These are phyloP conservation scores for Aphelinus atriplicis DNA, from an alignment of 1,140 invertebrate species.

Conservation along the genomic window DNA sequence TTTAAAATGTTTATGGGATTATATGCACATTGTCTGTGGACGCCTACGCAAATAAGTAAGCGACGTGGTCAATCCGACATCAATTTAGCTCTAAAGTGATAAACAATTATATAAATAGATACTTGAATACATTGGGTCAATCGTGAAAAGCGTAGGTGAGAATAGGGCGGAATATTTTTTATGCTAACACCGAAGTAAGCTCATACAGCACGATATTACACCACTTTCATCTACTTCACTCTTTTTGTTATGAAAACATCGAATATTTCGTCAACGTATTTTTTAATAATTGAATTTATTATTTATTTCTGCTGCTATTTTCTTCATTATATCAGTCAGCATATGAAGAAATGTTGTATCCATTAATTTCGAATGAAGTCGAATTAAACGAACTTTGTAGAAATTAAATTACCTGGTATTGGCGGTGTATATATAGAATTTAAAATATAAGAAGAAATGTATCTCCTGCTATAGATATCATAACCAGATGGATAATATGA, in stretches of 20 bases:
- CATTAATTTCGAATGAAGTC: too few relatives aligned
- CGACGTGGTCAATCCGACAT: not conserved
- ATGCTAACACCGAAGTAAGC: not conserved
- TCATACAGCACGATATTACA: not conserved
- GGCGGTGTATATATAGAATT: too few relatives aligned
- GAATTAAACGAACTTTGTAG: too few relatives aligned
- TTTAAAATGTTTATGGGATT: not conserved
- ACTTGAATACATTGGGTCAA: not conserved
- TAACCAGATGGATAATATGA: too few relatives aligned
- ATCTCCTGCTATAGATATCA: too few relatives aligned
- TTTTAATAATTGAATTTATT: not conserved
- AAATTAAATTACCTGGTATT: too few relatives aligned
- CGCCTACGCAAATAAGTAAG: conserved; percentile 27
- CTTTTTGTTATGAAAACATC: too few relatives aligned
- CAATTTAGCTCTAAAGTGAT: conserved; percentile 11
- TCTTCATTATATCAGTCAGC: too few relatives aligned
- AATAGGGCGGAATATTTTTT: conserved; percentile 8
- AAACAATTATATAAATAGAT: conserved; percentile 28
- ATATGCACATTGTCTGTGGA: conserved; percentile 13
- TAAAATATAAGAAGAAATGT: too few relatives aligned
- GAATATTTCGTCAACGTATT: too few relatives aligned
- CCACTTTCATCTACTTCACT: not conserved
- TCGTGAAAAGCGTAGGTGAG: conserved; percentile 4
- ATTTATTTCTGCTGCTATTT: too few relatives aligned
- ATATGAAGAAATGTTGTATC: too few relatives aligned